These are phyloP conservation scores for Noctua comes DNA, from an alignment of 2,888 invertebrate genomes.

Conservation along the genomic window DNA sequence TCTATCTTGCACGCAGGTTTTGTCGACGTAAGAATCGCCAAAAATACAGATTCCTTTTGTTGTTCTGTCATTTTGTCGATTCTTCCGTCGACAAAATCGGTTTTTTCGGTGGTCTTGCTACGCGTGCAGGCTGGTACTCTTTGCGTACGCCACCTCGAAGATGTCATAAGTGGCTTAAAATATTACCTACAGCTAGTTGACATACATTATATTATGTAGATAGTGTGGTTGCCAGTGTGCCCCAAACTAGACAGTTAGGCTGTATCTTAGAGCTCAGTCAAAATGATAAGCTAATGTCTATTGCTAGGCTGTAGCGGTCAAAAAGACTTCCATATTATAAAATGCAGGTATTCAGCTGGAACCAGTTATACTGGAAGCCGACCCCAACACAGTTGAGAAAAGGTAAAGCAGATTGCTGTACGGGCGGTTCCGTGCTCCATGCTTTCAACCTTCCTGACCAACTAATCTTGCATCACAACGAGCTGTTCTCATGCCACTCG, in stretches of 20 bases:
- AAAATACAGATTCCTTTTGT: no score
- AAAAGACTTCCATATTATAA: background rate
- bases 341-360: background rate
- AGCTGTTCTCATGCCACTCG: slow-evolving; percentile 11
- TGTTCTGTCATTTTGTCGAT: no score
- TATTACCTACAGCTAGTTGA: no score
- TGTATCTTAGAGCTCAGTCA: no score
- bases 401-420: background rate
- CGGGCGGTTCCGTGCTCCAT: background rate
- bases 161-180: no score
- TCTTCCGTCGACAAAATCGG: no score
- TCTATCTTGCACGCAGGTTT: no score
- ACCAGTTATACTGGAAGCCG: background rate
- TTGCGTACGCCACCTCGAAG: no score
- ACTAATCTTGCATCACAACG: slow-evolving; percentile 6
- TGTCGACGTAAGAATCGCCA: no score
- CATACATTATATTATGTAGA: background rate
- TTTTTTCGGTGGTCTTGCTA: no score
- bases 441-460: no score
- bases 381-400: background rate
- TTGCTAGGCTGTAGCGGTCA: background rate
- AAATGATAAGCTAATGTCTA: background rate
- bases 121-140: no score
- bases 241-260: background rate
- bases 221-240: background rate